A percentile compares a stretch with the other conserved stretches of the same genome.
Conservation (phyloP, 2,888 invertebrate species). For the Crocallis elinguaria region DNA sequence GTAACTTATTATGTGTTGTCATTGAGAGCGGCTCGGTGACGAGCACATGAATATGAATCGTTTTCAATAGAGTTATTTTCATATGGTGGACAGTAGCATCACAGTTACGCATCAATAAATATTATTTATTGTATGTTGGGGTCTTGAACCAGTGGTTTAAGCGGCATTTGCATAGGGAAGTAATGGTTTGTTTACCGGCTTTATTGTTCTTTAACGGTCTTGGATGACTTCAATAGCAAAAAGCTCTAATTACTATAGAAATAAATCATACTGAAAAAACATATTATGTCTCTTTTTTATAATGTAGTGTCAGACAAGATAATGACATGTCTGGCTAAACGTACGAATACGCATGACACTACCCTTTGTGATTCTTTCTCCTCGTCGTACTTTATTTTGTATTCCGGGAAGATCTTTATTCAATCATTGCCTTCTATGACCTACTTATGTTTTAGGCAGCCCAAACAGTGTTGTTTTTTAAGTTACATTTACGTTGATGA, state of each 20-base stretch:
- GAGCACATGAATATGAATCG: conserved; percentile 78
- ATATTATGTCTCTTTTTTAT: no score
- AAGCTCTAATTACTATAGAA: no score
- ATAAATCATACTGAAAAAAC: no score
- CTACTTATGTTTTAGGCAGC: background rate
- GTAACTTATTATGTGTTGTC: conserved; percentile 26
- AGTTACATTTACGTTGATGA: no score
- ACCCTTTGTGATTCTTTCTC: no score
- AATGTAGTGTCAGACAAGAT: no score
- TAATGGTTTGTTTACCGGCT: conserved; percentile 20
- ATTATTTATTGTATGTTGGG: conserved; percentile 62
- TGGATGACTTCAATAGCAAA: background rate
- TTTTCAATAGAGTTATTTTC: conserved; percentile 78
- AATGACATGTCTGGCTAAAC: no score
- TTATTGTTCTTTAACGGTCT: conserved; percentile 6
- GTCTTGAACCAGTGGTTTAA: conserved; percentile 58
- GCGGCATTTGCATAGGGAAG: conserved; percentile 36
- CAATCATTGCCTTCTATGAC: no score
- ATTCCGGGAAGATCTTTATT: no score
- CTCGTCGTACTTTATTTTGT: no score
- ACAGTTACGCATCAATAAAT: conserved; percentile 65
- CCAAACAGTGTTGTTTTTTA: no score
- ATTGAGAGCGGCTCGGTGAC: conserved; percentile 48
- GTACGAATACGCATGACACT: no score
- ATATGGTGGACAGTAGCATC: conserved; percentile 51